Conservation (phyloP, 2,888 invertebrate species). For the Calliopum simillimum region DNA sequence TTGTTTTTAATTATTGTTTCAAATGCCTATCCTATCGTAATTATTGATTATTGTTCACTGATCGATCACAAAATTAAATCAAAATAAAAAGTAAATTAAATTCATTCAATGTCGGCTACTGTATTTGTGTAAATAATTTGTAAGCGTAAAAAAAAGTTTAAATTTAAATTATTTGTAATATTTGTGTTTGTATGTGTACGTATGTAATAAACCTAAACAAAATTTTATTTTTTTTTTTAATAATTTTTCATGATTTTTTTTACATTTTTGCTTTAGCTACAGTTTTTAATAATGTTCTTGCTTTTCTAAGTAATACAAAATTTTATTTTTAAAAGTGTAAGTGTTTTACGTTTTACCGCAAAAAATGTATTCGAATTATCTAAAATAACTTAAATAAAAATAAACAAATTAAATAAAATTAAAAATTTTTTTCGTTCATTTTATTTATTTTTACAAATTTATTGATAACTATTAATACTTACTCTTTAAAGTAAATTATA, state of each 20-base stretch:
- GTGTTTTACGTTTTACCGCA: background rate
- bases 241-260: conserved; percentile 10
- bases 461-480: background rate
- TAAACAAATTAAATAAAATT: background rate
- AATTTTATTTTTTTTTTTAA: conserved; percentile 6
- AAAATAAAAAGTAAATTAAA: background rate
- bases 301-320: background rate
- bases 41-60: background rate
- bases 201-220: conserved; percentile 11
- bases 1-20: background rate
- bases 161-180: conserved; percentile 31
- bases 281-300: conserved; percentile 1
- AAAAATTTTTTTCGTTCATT: too few species aligned
- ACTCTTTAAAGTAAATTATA: background rate
- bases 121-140: conserved; percentile 33
- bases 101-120: conserved; percentile 25
- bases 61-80: too few species aligned
- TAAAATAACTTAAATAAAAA: background rate
- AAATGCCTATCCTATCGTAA: background rate
- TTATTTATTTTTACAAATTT: background rate
- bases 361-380: conserved; percentile 9
- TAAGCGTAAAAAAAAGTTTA: conserved; percentile 32
- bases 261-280: background rate
- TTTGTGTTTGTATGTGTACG: conserved; percentile 30
- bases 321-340: background rate